These are phyloP conservation scores for Solenopsis fugax DNA, from an alignment of 1,140 invertebrate species.

Conservation along the genomic window DNA sequence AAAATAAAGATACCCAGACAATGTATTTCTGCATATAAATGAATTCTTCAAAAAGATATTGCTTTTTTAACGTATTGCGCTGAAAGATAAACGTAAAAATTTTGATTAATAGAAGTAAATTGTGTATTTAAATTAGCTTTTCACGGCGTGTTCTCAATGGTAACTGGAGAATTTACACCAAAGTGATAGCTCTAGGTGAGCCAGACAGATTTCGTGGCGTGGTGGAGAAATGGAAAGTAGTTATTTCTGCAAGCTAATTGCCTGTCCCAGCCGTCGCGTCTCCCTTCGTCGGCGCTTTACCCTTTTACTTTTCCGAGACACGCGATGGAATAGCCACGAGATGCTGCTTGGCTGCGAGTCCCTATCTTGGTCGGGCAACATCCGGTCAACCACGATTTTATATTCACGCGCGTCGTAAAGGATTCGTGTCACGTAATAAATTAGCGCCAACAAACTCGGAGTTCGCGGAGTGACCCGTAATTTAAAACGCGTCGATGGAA, in stretches of 20 bases:
- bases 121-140: conserved; percentile 8
- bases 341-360: conserved; percentile 18
- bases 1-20: not conserved
- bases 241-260: conserved; percentile 70
- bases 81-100: not conserved
- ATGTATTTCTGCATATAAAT: not conserved
- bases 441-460: conserved; percentile 38
- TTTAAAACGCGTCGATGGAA: not conserved
- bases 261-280: conserved; percentile 43
- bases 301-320: conserved; percentile 61
- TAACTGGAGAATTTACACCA: conserved; percentile 28
- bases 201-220: conserved; percentile 42
- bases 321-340: conserved; percentile 28
- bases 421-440: conserved; percentile 58
- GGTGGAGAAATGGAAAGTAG: conserved; percentile 68
- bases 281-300: conserved; percentile 60
- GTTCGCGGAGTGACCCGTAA: not conserved
- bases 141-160: not conserved
- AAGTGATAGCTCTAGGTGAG: conserved; percentile 25
- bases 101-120: not conserved
- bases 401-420: conserved; percentile 46
- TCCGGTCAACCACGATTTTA: conserved; percentile 45
- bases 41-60: not conserved
- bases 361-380: conserved; percentile 7
- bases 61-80: not conserved